Conservation (phyloP, 2,113 vertebrate species). For the Chlamydotis undulata region DNA sequence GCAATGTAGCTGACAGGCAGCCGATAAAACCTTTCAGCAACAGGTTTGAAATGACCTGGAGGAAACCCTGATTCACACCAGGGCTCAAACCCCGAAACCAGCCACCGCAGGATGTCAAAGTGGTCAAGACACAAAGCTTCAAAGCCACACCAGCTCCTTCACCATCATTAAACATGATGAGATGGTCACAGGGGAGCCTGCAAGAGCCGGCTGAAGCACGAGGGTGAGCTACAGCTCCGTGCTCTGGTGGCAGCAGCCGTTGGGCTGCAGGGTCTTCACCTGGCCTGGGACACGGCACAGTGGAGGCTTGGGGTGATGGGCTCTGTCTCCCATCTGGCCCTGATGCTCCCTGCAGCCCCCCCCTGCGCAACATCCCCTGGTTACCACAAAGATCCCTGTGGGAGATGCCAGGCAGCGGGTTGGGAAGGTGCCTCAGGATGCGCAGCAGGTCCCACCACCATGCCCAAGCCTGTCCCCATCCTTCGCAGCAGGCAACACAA, state of each 20-base stretch:
- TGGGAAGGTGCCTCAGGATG: neutral
- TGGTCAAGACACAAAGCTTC: neutral
- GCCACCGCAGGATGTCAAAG: neutral
- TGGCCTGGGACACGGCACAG: neutral
- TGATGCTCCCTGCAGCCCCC: neutral
- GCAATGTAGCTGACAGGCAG: fast-evolving
- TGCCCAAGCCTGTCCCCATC: neutral
- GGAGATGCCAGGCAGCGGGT: neutral
- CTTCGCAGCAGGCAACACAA: fast-evolving
- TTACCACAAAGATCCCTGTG: neutral
- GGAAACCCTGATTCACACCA: neutral
- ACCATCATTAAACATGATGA: neutral
- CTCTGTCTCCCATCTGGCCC: neutral
- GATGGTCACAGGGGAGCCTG: neutral
- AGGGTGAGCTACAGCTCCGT: neutral
- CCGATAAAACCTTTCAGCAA: neutral
- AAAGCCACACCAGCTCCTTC: neutral
- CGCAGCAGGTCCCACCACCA: neutral
- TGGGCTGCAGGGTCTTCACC: neutral
- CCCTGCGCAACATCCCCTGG: too few relatives aligned
- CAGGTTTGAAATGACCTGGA: neutral
- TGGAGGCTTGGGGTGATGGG: neutral
- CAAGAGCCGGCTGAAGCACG: neutral
- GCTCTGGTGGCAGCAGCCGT: neutral
- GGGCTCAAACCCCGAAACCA: neutral